Percentiles rank a stretch among this genome's conserved stretches.
These are phyloP conservation scores for Astyanax mexicanus DNA, from an alignment of 2,797 vertebrate species.

Conservation along the genomic window DNA sequence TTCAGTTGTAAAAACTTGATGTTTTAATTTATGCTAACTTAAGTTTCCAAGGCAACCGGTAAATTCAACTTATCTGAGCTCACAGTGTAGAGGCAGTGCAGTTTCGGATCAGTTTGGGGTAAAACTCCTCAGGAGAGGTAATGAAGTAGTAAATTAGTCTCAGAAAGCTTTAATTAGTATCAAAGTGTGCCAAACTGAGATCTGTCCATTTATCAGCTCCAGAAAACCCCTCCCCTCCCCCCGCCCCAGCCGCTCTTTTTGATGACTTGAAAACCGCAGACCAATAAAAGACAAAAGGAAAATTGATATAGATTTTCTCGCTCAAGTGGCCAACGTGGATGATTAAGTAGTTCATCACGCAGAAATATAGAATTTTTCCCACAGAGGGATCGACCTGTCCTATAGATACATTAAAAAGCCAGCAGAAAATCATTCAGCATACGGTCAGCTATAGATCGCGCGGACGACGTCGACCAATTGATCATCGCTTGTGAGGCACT, in stretches of 20 bases:
- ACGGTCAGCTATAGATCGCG: constrained; percentile 71
- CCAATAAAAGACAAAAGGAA: constrained; percentile 85
- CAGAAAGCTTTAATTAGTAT: constrained; percentile 75
- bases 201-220: constrained; percentile 67
- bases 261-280: constrained; percentile 75
- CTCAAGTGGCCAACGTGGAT: constrained; percentile 75
- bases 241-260: constrained; percentile 59
- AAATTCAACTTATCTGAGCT: no score
- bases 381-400: constrained; percentile 75
- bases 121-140: constrained; percentile 59
- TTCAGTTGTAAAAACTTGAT: no score
- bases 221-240: constrained; percentile 51
- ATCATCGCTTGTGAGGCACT: constrained; percentile 63
- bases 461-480: constrained; percentile 66
- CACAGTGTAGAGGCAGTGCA: constrained; percentile 38
- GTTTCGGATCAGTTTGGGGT: constrained; percentile 39
- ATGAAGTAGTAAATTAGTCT: constrained; percentile 70
- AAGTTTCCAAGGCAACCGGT: no score
- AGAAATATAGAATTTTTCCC: constrained; percentile 83
- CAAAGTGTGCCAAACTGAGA: constrained; percentile 67
- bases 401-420: constrained; percentile 80
- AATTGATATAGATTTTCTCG: constrained; percentile 81
- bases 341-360: constrained; percentile 82
- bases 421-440: constrained; percentile 82
- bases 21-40: no score